These are phyloP conservation scores for Parnassius apollo DNA, from an alignment of 2,888 invertebrate genomes.

Conservation along the genomic window DNA sequence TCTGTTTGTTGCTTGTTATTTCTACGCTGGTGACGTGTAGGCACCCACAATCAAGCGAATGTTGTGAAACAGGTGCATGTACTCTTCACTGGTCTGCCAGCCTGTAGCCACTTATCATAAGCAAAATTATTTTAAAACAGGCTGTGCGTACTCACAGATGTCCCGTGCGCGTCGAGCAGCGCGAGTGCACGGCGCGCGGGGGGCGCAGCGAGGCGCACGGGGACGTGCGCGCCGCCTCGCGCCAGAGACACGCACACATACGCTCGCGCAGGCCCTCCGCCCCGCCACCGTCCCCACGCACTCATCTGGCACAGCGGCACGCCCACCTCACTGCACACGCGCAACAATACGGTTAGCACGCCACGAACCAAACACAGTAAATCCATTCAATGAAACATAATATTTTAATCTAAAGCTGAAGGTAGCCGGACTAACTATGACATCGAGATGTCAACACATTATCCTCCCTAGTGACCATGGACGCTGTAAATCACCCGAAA, in stretches of 20 bases:
- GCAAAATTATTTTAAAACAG: background rate
- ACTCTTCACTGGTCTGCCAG: too few relatives aligned
- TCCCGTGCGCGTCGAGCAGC: constrained; percentile 32
- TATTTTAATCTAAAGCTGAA: too few relatives aligned
- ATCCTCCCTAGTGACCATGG: too few relatives aligned
- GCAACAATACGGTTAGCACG: background rate
- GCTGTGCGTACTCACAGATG: constrained; percentile 43
- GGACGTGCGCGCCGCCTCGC: constrained; percentile 32
- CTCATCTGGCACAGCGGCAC: constrained; percentile 51
- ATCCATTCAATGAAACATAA: too few relatives aligned
- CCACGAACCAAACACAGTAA: too few relatives aligned
- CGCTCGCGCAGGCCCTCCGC: constrained; percentile 41
- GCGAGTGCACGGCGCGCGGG: constrained; percentile 50
- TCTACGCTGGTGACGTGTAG: too few relatives aligned
- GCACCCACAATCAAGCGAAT: too few relatives aligned
- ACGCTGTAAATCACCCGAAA: too few relatives aligned
- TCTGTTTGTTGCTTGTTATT: too few relatives aligned
- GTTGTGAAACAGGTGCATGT: too few relatives aligned
- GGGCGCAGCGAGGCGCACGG: constrained; percentile 45
- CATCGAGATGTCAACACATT: too few relatives aligned
- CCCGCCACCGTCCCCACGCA: constrained; percentile 58
- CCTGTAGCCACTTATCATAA: background rate
- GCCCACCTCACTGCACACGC: constrained; percentile 36
- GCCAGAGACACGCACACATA: constrained; percentile 52
- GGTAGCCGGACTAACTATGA: too few relatives aligned